A percentile compares a stretch with the other conserved stretches of the same genome.
Conservation (phyloP, 1,140 invertebrate genomes). For the Heliothis subflexa region DNA sequence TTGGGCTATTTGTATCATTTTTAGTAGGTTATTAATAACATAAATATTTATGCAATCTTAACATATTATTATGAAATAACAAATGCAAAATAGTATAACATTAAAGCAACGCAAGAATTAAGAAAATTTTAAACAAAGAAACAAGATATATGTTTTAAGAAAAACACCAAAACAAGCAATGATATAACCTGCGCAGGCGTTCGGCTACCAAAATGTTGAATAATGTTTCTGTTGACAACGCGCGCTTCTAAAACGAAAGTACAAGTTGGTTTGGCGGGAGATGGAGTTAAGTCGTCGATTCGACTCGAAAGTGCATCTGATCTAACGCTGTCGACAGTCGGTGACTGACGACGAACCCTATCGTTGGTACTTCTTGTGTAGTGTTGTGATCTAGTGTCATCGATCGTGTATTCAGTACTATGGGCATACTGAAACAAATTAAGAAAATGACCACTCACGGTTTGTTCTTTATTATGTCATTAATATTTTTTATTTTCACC, state of each 20-base stretch:
- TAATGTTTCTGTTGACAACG: constrained; percentile 32
- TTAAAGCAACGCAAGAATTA: too few relatives aligned
- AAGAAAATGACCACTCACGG: constrained; percentile 54
- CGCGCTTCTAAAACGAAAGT: constrained; percentile 49
- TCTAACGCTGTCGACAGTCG: constrained; percentile 47
- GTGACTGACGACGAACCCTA: constrained; percentile 41
- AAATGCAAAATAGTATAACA: too few relatives aligned
- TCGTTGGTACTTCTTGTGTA: background rate
- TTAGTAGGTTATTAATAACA: too few relatives aligned
- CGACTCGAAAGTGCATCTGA: constrained; percentile 51
- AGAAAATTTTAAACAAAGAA: background rate
- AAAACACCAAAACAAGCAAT: background rate
- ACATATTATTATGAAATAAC: too few relatives aligned
- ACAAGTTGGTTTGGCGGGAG: constrained; percentile 51
- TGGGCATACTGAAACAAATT: constrained; percentile 58
- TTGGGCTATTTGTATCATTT: too few relatives aligned
- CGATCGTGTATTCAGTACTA: constrained; percentile 6
- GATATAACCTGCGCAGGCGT: background rate
- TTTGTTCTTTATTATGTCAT: constrained; percentile 42
- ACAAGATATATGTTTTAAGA: background rate
- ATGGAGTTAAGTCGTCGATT: constrained; percentile 41
- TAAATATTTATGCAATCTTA: too few relatives aligned
- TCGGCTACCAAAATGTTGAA: constrained; percentile 16
- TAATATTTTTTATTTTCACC: background rate
- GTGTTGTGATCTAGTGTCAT: constrained; percentile 17